Conservation (phyloP, 2,888 invertebrate species). For the Stramonita haemastoma region DNA sequence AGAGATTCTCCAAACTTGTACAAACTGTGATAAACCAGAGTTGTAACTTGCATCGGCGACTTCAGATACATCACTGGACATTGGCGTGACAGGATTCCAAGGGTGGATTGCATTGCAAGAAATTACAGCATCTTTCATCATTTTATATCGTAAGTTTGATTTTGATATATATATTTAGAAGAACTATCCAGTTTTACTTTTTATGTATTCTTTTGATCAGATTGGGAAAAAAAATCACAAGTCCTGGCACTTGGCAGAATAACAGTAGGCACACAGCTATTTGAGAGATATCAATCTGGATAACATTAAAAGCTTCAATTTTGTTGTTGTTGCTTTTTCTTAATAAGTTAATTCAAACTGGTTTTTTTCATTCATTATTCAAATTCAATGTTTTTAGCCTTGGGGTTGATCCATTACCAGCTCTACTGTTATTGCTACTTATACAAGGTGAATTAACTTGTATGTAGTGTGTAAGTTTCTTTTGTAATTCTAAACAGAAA, state of each 20-base stretch:
- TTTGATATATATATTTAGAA: neutral
- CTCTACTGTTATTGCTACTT: too few relatives aligned
- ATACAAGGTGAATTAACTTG: too few relatives aligned
- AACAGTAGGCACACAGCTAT: neutral
- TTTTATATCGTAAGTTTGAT: conserved; percentile 2
- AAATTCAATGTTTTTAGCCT: too few relatives aligned
- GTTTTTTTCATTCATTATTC: too few relatives aligned
- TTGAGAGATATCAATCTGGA: neutral
- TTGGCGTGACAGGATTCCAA: neutral
- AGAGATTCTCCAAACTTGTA: neutral
- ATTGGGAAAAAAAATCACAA: neutral
- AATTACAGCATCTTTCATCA: neutral
- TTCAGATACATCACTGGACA: neutral
- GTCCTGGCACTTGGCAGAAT: neutral
- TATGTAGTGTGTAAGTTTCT: too few relatives aligned
- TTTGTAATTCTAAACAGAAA: too few relatives aligned
- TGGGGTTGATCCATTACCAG: too few relatives aligned
- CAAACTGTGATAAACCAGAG: neutral
- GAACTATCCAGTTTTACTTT: neutral
- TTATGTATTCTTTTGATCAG: neutral
- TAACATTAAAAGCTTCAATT: too few relatives aligned
- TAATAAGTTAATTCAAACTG: too few relatives aligned
- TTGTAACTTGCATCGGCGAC: neutral
- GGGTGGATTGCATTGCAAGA: neutral
- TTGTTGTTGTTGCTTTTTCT: too few relatives aligned